Percentiles rank a stretch among this genome's conserved stretches.
These are phyloP conservation scores for Peromyscus polionotus DNA, from an alignment of 2,113 vertebrate genomes.

Conservation along the genomic window DNA sequence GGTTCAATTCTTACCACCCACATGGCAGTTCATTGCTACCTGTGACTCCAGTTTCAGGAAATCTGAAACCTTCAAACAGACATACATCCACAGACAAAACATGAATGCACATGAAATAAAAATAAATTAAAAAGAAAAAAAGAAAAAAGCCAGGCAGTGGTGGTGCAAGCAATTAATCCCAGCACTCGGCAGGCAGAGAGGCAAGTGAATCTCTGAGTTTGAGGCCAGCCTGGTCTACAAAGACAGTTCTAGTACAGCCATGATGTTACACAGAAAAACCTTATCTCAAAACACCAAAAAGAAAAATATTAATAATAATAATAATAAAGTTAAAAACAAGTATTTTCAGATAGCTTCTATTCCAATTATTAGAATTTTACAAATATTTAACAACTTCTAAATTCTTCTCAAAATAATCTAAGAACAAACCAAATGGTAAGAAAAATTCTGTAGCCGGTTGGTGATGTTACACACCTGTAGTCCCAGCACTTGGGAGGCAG, in stretches of 20 bases:
- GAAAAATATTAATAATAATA: no score
- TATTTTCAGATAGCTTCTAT: background rate
- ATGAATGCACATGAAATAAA: no score
- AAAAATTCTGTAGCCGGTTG: background rate
- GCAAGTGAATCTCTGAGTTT: no score
- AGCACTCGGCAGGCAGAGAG: no score
- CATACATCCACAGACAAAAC: no score
- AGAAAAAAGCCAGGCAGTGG: no score
- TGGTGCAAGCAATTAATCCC: no score
- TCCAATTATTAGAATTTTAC: slow-evolving; percentile 4
- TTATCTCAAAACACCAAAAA: no score
- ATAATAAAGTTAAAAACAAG: background rate
- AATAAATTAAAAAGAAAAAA: no score
- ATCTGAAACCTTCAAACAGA: background rate
- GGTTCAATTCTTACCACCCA: background rate
- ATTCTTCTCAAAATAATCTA: background rate
- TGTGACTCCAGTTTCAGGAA: background rate
- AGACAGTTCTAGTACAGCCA: background rate
- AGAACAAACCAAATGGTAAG: background rate
- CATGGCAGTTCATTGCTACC: background rate
- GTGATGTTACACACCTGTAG: no score
- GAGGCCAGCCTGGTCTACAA: background rate
- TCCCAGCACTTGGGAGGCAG: no score
- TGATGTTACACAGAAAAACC: no score
- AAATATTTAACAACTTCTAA: background rate